These are phyloP conservation scores for Cynopterus sphinx DNA, from an alignment of 2,797 vertebrate genomes.

Conservation along the genomic window DNA sequence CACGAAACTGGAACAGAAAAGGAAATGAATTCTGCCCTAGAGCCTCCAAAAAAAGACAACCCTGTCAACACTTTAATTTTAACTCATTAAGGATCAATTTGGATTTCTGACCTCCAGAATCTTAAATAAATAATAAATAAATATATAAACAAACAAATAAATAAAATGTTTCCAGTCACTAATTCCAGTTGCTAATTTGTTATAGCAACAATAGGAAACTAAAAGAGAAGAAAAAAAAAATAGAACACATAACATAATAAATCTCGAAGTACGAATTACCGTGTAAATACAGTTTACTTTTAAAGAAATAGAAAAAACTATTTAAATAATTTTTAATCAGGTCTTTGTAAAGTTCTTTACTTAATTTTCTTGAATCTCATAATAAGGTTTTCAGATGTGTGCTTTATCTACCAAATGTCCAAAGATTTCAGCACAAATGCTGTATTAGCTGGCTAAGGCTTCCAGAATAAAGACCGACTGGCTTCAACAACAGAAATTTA, in stretches of 20 bases:
- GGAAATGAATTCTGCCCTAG: not conserved
- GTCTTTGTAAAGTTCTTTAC: not conserved
- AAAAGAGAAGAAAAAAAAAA: not conserved
- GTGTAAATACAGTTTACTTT: not conserved
- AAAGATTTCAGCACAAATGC: not conserved
- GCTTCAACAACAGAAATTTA: not conserved
- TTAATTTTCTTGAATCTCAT: not conserved
- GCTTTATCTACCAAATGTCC: not conserved
- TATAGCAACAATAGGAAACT: not conserved
- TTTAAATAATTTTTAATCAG: not conserved
- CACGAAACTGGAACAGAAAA: not conserved
- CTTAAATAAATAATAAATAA: not conserved
- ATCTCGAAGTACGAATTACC: not conserved
- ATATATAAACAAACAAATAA: too few species aligned
- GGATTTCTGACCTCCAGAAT: not conserved
- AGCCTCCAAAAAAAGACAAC: not conserved
- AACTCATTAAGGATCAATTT: not conserved
- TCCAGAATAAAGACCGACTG: not conserved
- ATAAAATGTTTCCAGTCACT: not conserved
- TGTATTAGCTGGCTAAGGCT: not conserved
- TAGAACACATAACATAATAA: not conserved
- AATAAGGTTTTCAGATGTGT: not conserved
- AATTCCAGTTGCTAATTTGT: not conserved
- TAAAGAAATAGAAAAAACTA: not conserved
- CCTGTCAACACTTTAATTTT: not conserved